Percentiles rank a stretch among this genome's conserved stretches.
Evolutionary conservation across 2,888 invertebrate species (phyloP).

Genomic region (Leptura quadrifasciata): DNA sequence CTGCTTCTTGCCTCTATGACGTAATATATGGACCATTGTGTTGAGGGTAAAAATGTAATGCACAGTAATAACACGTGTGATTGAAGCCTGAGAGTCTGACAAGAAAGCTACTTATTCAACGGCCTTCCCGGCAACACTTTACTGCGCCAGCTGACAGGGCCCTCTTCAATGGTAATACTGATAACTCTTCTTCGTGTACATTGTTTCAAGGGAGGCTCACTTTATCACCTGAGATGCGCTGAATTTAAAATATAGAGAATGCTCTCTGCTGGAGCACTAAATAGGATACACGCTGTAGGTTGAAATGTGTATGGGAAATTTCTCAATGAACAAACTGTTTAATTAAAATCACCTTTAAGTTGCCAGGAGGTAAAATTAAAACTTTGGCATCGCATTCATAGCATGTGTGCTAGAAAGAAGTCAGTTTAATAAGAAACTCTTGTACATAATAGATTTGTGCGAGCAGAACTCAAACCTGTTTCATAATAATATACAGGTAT

Average conservation of each 20-base stretch:
- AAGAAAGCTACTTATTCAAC: constrained; percentile 70
- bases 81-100: constrained; percentile 68
- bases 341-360: background rate
- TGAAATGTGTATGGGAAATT: background rate
- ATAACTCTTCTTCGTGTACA: constrained; percentile 13
- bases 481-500: too few species aligned
- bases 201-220: constrained; percentile 29
- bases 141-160: constrained; percentile 65
- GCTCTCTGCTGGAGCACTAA: background rate
- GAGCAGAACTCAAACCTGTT: too few species aligned
- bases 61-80: constrained; percentile 71
- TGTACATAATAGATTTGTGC: too few species aligned
- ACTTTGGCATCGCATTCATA: background rate
- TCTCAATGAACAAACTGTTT: background rate
- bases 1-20: constrained; percentile 31
- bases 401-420: too few species aligned
- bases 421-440: too few species aligned
- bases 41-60: constrained; percentile 69
- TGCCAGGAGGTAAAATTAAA: background rate
- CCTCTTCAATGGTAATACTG: constrained; percentile 61
- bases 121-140: constrained; percentile 67
- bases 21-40: constrained; percentile 73
- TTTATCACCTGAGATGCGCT: constrained; percentile 16
- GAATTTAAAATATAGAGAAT: constrained; percentile 3
- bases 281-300: background rate